Conservation (phyloP, 2,888 invertebrate species). For the Globia sparganii region DNA sequence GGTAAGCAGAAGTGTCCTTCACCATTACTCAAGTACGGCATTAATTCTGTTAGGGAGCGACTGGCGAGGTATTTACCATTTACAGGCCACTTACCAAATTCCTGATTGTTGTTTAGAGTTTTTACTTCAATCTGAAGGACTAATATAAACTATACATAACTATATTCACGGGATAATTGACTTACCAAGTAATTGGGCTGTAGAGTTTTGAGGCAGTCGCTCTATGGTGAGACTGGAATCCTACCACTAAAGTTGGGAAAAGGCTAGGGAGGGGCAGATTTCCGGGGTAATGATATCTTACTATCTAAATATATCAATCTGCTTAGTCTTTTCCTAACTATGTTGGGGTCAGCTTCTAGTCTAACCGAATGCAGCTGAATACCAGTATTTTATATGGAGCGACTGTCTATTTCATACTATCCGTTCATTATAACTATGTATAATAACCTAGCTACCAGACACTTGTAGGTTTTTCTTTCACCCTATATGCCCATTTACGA, state of each 20-base stretch:
- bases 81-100: background rate
- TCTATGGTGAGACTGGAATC: background rate
- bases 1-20: background rate
- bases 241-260: no score
- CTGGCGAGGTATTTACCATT: background rate
- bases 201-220: background rate
- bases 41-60: background rate
- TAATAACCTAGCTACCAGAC: background rate
- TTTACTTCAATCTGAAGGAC: background rate
- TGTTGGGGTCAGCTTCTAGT: no score
- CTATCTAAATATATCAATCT: no score
- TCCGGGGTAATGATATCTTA: no score
- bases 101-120: background rate
- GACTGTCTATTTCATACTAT: no score
- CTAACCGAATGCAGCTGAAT: no score
- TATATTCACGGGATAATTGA: background rate
- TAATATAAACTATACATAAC: background rate
- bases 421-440: background rate
- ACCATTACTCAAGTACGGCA: slow-evolving; percentile 15
- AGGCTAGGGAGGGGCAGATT: no score
- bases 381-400: no score
- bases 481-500: background rate
- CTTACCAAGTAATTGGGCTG: no score
- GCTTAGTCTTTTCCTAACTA: no score
- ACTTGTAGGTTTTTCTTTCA: background rate